A percentile compares a stretch with the other conserved stretches of the same genome.
Evolutionary conservation across 1,140 invertebrate genomes (phyloP).

Genomic region (Zaprionus taronus): DNA sequence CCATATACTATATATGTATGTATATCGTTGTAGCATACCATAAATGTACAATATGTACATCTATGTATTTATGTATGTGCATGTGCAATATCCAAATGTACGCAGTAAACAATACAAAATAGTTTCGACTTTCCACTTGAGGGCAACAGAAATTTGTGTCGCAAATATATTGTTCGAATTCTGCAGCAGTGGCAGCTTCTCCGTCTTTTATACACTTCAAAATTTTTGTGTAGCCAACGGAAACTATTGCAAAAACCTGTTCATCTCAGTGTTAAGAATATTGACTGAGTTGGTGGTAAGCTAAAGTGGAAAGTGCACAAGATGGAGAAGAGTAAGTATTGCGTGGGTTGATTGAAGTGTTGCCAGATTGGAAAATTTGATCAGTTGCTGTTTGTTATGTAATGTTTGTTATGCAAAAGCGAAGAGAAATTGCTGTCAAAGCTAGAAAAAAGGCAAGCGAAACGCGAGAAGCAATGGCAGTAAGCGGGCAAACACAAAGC

Average conservation of each 20-base stretch:
- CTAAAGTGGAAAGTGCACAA: not conserved
- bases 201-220: not conserved
- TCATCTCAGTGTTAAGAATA: not conserved
- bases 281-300: not conserved
- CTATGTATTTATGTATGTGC: not conserved
- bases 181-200: not conserved
- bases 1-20: not conserved
- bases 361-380: not conserved
- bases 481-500: slow-evolving; percentile 48
- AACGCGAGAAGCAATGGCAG: slow-evolving; percentile 25
- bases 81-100: not conserved
- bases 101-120: not conserved
- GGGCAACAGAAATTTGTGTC: not conserved
- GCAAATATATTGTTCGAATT: not conserved
- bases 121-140: not conserved
- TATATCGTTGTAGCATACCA: no score
- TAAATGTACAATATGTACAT: no score
- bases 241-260: not conserved
- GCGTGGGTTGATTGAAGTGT: no score
- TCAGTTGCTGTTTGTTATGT: slow-evolving; percentile 3
- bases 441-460: slow-evolving; percentile 10
- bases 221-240: not conserved
- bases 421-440: slow-evolving; percentile 4
- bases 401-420: slow-evolving; percentile 20
- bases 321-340: no score